Conservation (phyloP, 2,888 invertebrate genomes). For the Aleiodes testaceus region DNA sequence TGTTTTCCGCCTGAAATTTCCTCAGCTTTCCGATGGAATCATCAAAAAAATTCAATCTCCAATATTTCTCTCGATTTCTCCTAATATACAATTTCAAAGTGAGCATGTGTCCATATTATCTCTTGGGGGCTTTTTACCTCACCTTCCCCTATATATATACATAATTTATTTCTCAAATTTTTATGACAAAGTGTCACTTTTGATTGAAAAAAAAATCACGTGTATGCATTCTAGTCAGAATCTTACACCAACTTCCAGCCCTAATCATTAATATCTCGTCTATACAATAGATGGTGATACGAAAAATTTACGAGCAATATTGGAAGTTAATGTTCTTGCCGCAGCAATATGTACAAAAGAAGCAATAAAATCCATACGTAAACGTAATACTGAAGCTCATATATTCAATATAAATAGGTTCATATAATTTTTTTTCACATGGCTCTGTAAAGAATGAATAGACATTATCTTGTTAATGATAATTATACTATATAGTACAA, state of each 20-base stretch:
- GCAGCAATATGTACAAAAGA: conserved; percentile 60
- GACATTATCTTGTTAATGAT: neutral
- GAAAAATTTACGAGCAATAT: conserved; percentile 54
- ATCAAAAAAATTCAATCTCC: no score
- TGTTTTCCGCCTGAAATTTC: no score
- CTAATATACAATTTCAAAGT: no score
- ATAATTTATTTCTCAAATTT: no score
- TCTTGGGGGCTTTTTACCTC: no score
- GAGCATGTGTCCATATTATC: no score
- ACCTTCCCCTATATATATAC: no score
- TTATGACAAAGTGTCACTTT: no score
- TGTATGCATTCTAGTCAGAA: no score
- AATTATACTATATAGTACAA: neutral
- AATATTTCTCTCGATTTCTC: no score
- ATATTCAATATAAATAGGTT: conserved; percentile 62
- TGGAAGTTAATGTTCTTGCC: conserved; percentile 60
- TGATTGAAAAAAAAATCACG: no score
- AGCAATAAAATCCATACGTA: conserved; percentile 58
- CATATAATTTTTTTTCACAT: neutral
- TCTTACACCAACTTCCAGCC: neutral
- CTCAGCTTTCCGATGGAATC: no score
- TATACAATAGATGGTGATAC: conserved; percentile 53
- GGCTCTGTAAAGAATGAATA: neutral
- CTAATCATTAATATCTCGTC: neutral
- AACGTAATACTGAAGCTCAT: conserved; percentile 55